Evolutionary conservation across 2,113 vertebrate species (phyloP).

Genomic region (Electrona antarctica): DNA sequence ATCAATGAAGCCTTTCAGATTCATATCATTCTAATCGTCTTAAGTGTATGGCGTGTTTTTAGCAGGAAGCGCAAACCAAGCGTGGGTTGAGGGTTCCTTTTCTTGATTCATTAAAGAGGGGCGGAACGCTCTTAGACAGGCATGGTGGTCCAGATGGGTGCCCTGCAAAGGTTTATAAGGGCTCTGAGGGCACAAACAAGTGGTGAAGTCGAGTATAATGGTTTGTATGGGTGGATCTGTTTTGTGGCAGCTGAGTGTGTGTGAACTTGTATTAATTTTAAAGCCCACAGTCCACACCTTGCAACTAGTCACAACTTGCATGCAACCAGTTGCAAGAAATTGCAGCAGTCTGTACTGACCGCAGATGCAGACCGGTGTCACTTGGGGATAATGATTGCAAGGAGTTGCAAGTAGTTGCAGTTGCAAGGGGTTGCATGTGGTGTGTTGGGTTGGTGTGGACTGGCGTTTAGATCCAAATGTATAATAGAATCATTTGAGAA

Average conservation of each 20-base stretch:
- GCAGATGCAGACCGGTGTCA: no score
- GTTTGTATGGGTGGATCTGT: constrained; percentile 34
- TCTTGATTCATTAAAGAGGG: constrained; percentile 24
- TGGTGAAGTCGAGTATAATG: constrained; percentile 52
- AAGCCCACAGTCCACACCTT: no score
- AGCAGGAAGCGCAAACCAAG: constrained; percentile 26
- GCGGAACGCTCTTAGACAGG: constrained; percentile 11
- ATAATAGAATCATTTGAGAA: no score
- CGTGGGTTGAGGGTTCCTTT: constrained; percentile 17
- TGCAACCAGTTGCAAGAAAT: no score
- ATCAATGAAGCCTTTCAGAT: constrained; percentile 13
- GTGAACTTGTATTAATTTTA: not conserved
- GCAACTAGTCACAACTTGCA: no score
- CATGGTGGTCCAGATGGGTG: constrained; percentile 38
- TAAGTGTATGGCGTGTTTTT: constrained; percentile 35
- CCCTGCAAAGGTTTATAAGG: constrained; percentile 23
- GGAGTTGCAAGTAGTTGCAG: no score
- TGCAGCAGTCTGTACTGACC: no score
- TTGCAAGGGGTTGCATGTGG: no score
- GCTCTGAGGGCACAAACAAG: constrained; percentile 52
- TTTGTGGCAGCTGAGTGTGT: constrained; percentile 19
- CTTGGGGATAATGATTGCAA: no score
- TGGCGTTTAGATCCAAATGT: no score
- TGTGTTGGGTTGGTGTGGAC: no score
- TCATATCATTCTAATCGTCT: constrained; percentile 15